Percentiles rank a stretch among this genome's conserved stretches.
phyloP scores from a whole-genome alignment of 2,888 invertebrate species.

The Endomychus coccineus region DNA sequence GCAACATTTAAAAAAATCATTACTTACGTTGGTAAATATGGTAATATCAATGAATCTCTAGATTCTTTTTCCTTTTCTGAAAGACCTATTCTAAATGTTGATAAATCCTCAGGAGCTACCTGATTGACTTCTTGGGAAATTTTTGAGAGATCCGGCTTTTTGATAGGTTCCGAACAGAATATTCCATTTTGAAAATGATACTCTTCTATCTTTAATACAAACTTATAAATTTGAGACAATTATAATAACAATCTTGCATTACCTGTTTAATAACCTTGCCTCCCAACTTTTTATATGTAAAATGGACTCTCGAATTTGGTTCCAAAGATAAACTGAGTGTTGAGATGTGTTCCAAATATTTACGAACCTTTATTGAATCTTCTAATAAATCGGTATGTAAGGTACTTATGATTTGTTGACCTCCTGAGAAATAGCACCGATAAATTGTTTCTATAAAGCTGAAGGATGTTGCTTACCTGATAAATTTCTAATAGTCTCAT shows the following conservation, averaged over 20 bases:
- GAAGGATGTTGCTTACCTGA: not conserved
- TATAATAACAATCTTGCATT: slow-evolving; percentile 29
- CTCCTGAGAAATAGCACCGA: slow-evolving; percentile 21
- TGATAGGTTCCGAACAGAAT: slow-evolving; percentile 35
- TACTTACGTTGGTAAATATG: slow-evolving; percentile 48
- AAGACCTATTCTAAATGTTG: slow-evolving; percentile 60
- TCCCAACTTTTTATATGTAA: slow-evolving; percentile 46
- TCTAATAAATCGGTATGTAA: slow-evolving; percentile 49
- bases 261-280: slow-evolving; percentile 49
- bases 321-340: slow-evolving; percentile 38
- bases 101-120: slow-evolving; percentile 44
- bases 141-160: slow-evolving; percentile 36
- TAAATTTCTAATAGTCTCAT: slow-evolving; percentile 14
- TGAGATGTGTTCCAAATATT: slow-evolving; percentile 46
- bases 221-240: not conserved
- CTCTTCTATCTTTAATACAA: slow-evolving; percentile 30
- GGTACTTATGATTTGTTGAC: slow-evolving; percentile 31
- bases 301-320: slow-evolving; percentile 35
- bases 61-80: slow-evolving; percentile 55
- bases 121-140: slow-evolving; percentile 26
- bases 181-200: slow-evolving; percentile 35
- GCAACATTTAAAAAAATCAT: slow-evolving; percentile 4
- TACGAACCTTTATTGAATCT: slow-evolving; percentile 40
- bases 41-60: slow-evolving; percentile 48
- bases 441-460: too few relatives aligned